Evolutionary conservation across 2,888 invertebrate genomes (phyloP), one percentile per base, ranked within the genome.

Genomic region (Nomada fabriciana): DNA sequence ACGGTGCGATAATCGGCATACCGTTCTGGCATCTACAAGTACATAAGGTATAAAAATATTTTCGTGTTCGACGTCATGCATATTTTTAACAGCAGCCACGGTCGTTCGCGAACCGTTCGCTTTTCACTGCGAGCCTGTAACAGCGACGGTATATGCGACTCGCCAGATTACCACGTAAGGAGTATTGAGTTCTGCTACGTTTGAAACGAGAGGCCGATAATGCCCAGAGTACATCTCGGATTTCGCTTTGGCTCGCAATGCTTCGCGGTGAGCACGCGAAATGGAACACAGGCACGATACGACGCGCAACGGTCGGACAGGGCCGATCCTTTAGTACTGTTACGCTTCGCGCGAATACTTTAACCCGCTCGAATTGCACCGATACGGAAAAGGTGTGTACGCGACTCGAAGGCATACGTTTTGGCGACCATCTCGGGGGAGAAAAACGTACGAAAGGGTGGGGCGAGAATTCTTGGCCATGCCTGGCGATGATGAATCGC

Each of bases 241-340:
- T 86, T 86, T 86, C 85, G 84, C 81, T 86, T 71, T 60, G 73
- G 47, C 67, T 60, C 43, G 85, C 78, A 64, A 23, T 63, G 63
- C 20, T 20, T 52, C 23, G 57, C 13, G 68, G 52, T 20, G 72
- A 59, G 60, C 63, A 64, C 70, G 68, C 68, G 77, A 71, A n/a
- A 47, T 42, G 42, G 53, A 25, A 10, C 57, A 47, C 53, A 50
- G 23, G 7, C 25, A 20, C 53, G 53, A 50, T 10, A 52, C 36
- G 0, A 36, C 70, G 3, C 50, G 25, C 2, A 9, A 13, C 2
- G n/a, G 2, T 47, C 29, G 52, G n/a, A 15, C 50, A 50, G 9
- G 29, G 43, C n/a, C 43, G n/a, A 53, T 13, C 53, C 15, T 67
- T 57, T 57, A 57, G 20, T 57, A 11, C 23, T 52, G 50, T 36